These are phyloP conservation scores for Podarcis lilfordi DNA, from an alignment of 2,797 vertebrate species.

Conservation along the genomic window DNA sequence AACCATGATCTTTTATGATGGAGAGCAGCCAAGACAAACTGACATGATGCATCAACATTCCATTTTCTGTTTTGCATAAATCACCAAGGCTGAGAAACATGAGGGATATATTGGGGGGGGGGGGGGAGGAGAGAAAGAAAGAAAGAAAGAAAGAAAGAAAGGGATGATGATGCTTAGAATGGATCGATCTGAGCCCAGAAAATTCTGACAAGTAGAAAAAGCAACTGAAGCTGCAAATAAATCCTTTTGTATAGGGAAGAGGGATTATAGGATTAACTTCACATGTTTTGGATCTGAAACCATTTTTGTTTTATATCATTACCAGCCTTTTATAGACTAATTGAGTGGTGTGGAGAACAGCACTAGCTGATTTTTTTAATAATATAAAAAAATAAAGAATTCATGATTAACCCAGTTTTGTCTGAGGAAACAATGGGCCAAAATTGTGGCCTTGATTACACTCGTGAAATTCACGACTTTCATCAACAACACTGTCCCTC, in stretches of 20 bases:
- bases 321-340: slow-evolving; percentile 49
- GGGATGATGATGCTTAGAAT: slow-evolving; percentile 34
- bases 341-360: slow-evolving; percentile 40
- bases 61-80: slow-evolving; percentile 39
- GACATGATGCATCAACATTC: slow-evolving; percentile 14
- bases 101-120: background rate
- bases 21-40: slow-evolving; percentile 26
- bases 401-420: slow-evolving; percentile 34
- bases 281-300: slow-evolving; percentile 52
- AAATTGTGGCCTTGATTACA: background rate
- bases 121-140: too few species aligned
- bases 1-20: slow-evolving; percentile 21
- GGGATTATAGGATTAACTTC: slow-evolving; percentile 62
- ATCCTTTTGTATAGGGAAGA: slow-evolving; percentile 47
- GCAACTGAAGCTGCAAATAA: slow-evolving; percentile 54
- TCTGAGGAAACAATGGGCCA: slow-evolving; percentile 24
- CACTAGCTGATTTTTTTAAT: slow-evolving; percentile 39
- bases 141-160: background rate
- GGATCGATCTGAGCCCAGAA: slow-evolving; percentile 50
- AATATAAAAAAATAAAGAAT: slow-evolving; percentile 10
- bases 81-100: slow-evolving; percentile 9
- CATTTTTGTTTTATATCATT: slow-evolving; percentile 50
- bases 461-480: background rate
- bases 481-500: background rate
- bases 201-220: slow-evolving; percentile 47